Conservation (phyloP, 1,140 invertebrate genomes). For the Chironomus striatipennis region DNA sequence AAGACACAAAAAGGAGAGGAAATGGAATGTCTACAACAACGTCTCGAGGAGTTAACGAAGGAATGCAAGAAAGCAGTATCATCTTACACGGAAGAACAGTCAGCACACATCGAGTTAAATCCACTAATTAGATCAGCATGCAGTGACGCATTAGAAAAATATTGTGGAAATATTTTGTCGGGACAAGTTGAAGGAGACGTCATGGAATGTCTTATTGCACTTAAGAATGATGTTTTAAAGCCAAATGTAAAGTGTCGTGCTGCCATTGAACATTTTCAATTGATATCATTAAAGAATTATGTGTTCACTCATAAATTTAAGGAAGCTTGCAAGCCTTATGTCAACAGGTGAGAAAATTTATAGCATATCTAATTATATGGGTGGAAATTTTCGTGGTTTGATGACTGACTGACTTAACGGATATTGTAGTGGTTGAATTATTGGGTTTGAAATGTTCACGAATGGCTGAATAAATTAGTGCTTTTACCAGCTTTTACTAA, state of each 20-base stretch:
- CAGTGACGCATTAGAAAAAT: slow-evolving; percentile 67
- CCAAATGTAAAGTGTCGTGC: slow-evolving; percentile 77
- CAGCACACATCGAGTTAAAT: slow-evolving; percentile 77
- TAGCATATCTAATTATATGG: background rate
- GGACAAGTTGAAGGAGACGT: slow-evolving; percentile 50
- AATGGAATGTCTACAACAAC: slow-evolving; percentile 86
- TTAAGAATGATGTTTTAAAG: slow-evolving; percentile 78
- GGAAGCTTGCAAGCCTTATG: slow-evolving; percentile 79
- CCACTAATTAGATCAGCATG: slow-evolving; percentile 75
- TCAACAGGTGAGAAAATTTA: slow-evolving; percentile 42
- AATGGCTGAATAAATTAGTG: no score
- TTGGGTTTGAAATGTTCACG: no score
- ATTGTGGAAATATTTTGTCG: slow-evolving; percentile 60
- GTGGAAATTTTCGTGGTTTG: background rate
- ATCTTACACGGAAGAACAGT: slow-evolving; percentile 86
- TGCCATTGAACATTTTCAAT: slow-evolving; percentile 89
- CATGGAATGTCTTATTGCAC: slow-evolving; percentile 87
- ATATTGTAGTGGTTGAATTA: no score
- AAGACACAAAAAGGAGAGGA: slow-evolving; percentile 78
- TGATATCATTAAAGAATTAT: slow-evolving; percentile 89
- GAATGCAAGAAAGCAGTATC: slow-evolving; percentile 51
- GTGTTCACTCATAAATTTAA: slow-evolving; percentile 94
- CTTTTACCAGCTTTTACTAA: no score
- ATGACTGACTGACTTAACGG: no score
- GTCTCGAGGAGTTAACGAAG: slow-evolving; percentile 58